phyloP scores from a whole-genome alignment of 1,140 invertebrate genomes.

The Cyrtorhinus lividipennis region DNA sequence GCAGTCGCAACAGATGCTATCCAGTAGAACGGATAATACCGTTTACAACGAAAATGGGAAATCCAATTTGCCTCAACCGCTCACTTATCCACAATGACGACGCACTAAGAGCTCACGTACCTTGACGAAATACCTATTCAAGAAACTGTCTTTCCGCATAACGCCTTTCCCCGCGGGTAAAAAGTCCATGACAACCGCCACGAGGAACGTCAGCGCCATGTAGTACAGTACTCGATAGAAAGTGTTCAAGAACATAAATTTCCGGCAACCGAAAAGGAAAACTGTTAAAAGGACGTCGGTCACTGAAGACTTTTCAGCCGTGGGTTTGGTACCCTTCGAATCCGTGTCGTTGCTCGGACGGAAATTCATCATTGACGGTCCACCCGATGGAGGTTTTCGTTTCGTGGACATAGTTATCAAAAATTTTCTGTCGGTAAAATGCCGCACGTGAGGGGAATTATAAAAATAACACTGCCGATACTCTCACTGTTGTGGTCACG shows the following conservation, averaged over 20 bases:
- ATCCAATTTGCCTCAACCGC: too few species aligned
- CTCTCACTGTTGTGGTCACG: too few species aligned
- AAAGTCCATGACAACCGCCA: constrained; percentile 17
- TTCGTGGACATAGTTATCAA: not conserved
- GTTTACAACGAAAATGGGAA: too few species aligned
- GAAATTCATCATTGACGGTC: constrained; percentile 13
- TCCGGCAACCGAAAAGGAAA: constrained; percentile 10
- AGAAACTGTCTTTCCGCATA: constrained; percentile 16
- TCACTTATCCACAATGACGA: too few species aligned
- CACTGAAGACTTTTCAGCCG: constrained; percentile 5
- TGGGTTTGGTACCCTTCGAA: constrained; percentile 17
- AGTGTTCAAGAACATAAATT: constrained; percentile 15
- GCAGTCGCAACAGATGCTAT: too few species aligned
- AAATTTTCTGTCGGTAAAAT: too few species aligned
- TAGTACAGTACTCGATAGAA: constrained; percentile 11
- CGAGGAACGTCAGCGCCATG: constrained; percentile 12
- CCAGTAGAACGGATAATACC: too few species aligned
- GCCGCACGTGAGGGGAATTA: too few species aligned
- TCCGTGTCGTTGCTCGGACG: constrained; percentile 6
- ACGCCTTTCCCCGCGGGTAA: constrained; percentile 3
- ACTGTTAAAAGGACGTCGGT: constrained; percentile 2
- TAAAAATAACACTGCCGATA: too few species aligned
- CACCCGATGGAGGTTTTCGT: not conserved
- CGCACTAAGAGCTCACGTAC: not conserved
- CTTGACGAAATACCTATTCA: constrained; percentile 21